A percentile compares a stretch with the other conserved stretches of the same genome.
These are phyloP conservation scores for Idris sp. DNA, from an alignment of 1,140 invertebrate genomes.

Conservation along the genomic window DNA sequence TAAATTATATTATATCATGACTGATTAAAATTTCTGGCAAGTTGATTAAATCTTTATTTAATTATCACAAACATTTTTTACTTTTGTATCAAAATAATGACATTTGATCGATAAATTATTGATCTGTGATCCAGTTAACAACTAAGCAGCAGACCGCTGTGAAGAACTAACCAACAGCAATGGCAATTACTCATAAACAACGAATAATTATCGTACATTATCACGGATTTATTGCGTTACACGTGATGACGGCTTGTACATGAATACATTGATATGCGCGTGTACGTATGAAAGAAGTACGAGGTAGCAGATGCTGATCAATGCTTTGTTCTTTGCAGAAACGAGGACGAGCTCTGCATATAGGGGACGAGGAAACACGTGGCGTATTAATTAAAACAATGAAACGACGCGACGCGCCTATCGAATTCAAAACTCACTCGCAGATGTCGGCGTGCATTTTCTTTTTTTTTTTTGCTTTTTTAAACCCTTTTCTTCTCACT, in stretches of 20 bases:
- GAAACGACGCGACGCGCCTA: constrained; percentile 62
- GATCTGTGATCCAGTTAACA: no score
- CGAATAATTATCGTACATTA: constrained; percentile 63
- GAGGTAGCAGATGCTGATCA: constrained; percentile 66
- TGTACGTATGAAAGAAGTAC: constrained; percentile 61
- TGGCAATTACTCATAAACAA: constrained; percentile 59
- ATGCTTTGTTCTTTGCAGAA: constrained; percentile 64
- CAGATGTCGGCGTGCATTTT: constrained; percentile 60
- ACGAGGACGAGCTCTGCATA: constrained; percentile 63
- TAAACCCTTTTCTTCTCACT: constrained; percentile 41
- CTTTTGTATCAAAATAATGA: no score
- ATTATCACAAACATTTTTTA: no score
- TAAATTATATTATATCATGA: no score
- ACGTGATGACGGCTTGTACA: constrained; percentile 53
- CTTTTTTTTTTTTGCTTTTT: constrained; percentile 48
- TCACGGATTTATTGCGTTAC: constrained; percentile 57
- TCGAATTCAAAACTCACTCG: constrained; percentile 65
- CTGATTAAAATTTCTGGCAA: no score
- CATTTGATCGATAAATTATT: no score
- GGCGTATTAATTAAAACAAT: constrained; percentile 67
- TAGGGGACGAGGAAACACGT: constrained; percentile 64
- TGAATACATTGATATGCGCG: constrained; percentile 56
- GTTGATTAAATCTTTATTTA: no score
- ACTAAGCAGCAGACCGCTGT: constrained; percentile 7
- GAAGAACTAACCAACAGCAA: constrained; percentile 52